Evolutionary conservation across 2,888 invertebrate species (phyloP).

Genomic region (Anoncus sp.): DNA sequence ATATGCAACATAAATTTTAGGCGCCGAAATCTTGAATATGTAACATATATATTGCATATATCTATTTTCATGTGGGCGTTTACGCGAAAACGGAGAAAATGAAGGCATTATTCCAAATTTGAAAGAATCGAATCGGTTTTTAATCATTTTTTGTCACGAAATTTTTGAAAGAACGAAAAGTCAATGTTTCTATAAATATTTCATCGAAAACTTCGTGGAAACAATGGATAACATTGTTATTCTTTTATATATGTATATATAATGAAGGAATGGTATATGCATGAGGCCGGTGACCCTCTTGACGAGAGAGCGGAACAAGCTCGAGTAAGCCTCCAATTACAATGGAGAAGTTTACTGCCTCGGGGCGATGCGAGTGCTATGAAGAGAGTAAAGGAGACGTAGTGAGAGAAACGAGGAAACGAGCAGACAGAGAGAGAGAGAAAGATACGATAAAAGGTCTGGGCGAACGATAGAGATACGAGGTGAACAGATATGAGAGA

Average conservation of each 20-base stretch:
- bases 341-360: slow-evolving; percentile 67
- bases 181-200: neutral
- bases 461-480: slow-evolving; percentile 14
- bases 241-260: slow-evolving; percentile 10
- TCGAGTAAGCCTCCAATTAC: slow-evolving; percentile 71
- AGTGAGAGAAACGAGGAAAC: slow-evolving; percentile 35
- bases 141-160: neutral
- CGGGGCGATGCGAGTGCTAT: slow-evolving; percentile 55
- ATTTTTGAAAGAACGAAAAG: neutral
- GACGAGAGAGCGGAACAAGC: slow-evolving; percentile 50
- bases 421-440: slow-evolving; percentile 25
- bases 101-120: no score
- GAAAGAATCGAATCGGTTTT: no score
- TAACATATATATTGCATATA: no score
- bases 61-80: no score
- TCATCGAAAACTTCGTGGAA: neutral
- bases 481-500: slow-evolving; percentile 9
- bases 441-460: slow-evolving; percentile 19
- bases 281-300: slow-evolving; percentile 67
- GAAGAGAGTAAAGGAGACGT: slow-evolving; percentile 18
- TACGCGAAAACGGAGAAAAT: no score
- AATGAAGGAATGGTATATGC: slow-evolving; percentile 28
- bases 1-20: no score
- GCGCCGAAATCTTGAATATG: no score
- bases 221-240: neutral